Conservation (phyloP, 2,113 vertebrate species). For the Callipepla californica region DNA sequence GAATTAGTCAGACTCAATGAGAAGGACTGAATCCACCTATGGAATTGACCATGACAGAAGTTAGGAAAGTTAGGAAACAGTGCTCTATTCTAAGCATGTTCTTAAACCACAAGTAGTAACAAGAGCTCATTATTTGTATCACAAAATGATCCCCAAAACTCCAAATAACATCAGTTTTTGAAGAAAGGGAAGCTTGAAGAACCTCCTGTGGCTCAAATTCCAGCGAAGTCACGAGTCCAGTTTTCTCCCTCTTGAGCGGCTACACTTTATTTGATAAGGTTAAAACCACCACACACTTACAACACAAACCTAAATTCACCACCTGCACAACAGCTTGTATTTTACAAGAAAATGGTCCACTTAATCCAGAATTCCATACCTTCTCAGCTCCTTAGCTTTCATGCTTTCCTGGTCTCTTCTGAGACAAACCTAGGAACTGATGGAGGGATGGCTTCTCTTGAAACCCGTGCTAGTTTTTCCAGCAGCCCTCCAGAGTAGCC, state of each 20-base stretch:
- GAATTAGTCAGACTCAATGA: not conserved
- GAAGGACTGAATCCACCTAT: not conserved
- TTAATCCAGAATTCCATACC: not conserved
- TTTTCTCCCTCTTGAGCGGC: not conserved
- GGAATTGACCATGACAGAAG: not conserved
- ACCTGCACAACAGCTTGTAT: not conserved
- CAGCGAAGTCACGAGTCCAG: not conserved
- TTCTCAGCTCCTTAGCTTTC: not conserved
- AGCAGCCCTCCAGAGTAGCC: not conserved
- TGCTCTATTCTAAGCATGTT: not conserved
- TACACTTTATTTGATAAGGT: not conserved
- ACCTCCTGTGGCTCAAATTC: not conserved
- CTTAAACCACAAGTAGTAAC: not conserved
- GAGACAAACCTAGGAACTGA: not conserved
- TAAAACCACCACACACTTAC: not conserved
- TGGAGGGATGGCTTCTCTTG: not conserved
- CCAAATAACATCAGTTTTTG: not conserved
- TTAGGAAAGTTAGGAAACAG: not conserved
- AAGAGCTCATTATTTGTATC: not conserved
- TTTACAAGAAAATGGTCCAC: rapidly evolving
- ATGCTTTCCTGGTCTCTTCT: not conserved
- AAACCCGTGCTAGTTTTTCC: not conserved
- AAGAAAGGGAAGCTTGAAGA: not conserved
- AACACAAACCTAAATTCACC: not conserved
- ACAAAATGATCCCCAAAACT: not conserved